Evolutionary conservation across 2,113 vertebrate genomes (phyloP), one percentile per base, ranked within the genome.

Genomic region (Xiphophorus hellerii): DNA sequence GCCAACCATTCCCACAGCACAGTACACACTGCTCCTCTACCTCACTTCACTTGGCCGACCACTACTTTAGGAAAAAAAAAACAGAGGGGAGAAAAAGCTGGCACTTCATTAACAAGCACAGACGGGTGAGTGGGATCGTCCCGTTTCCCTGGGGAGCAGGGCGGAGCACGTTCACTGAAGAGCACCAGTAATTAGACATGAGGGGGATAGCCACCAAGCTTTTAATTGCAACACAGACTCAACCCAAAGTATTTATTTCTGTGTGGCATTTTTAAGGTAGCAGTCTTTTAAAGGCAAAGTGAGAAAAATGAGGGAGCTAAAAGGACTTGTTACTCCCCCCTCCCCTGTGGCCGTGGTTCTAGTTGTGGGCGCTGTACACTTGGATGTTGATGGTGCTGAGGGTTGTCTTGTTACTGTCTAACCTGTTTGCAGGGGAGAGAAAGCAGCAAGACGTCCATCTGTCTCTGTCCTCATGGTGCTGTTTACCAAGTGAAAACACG

Each of bases 211-310:
- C 83, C 87, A 83, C 79, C 61, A 85, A 86, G 90, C 82, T 29
- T 71, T 90, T 94, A 92, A 92, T 94, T 94, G 91, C 94, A 89
- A 89, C 82, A 17, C 84, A 69, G 80, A 92, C 87, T 87, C 91
- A 84, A 89, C 90, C 80, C 82, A 93, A 93, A 92, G 83, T 77
- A 27, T 90, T 77, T 85, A 86, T 88, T 93, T 90, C 90, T 69
- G 85, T 75, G 91, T 78, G 85, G 88, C 93, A 94, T 92, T 94
- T 94, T 90, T 92, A 93, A 94, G 92, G 93, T 94, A 94, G 90
- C 93, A 93, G 93, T 95, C 93, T 94, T 94, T 94, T 94, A 93
- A 94, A 93, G 92, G 92, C 93, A 29, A 89, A 92, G 85, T 89
- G 92, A 94, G 88, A 86, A 88, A 88, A 93, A 86, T 88, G 86